Evolutionary conservation across 2,888 invertebrate genomes (phyloP).

Genomic region (Epistrophe eligans): DNA sequence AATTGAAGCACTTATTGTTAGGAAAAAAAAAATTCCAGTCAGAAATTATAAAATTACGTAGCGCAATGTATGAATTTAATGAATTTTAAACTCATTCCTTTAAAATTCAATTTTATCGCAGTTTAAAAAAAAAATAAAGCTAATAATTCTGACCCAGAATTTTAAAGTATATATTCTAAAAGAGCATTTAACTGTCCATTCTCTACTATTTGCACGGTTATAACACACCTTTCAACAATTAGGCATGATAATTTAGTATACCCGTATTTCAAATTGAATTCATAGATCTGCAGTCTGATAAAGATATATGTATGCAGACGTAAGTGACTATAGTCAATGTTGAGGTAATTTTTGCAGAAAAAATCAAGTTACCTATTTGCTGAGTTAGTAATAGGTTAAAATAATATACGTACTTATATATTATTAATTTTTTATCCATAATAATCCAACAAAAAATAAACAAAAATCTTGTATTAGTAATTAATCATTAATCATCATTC

Average conservation of each 20-base stretch:
- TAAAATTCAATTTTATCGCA: neutral
- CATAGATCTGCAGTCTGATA: neutral
- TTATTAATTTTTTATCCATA: neutral
- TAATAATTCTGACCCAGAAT: conserved; percentile 3
- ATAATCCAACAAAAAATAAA: neutral
- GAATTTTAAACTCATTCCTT: neutral
- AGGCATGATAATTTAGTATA: neutral
- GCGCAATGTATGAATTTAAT: conserved; percentile 4
- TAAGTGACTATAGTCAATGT: neutral
- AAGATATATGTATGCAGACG: neutral
- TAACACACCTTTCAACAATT: conserved; percentile 6
- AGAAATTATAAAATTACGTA: conserved; percentile 2
- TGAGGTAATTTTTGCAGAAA: neutral
- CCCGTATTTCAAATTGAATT: neutral
- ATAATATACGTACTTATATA: neutral
- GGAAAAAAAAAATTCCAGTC: neutral
- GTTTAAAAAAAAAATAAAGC: neutral
- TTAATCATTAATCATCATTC: conserved; percentile 40
- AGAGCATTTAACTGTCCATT: neutral
- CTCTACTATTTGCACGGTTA: neutral
- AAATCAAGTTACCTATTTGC: neutral
- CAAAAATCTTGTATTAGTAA: neutral
- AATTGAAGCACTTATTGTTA: conserved; percentile 2
- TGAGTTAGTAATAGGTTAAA: neutral
- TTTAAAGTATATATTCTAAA: neutral